Base-by-base conservation (phyloP, 2,888 invertebrate genomes). In the Leucoma salicis region DNA sequence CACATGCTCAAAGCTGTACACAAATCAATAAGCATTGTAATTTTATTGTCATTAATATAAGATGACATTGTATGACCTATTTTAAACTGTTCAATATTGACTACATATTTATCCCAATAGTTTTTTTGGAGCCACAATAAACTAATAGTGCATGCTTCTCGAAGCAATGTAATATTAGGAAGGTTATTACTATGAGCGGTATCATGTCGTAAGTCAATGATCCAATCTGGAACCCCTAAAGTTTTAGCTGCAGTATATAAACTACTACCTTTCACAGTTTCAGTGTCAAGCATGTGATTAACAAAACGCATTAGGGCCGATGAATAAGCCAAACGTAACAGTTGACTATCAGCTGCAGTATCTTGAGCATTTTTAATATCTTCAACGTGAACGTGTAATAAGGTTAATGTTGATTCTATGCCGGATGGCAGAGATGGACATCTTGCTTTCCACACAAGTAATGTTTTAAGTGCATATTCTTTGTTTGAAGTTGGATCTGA, bases 181-280 rank as follows among this genome's bases (percentile, higher is more conserved):
- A 95, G 75, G 47, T 90, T 90, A 51, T 92, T 90, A 39, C 92
- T 92, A 71, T 97, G 96, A 16, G 96, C 94, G 27, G 94, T 92
- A 51, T 95, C 93, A 72, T 97, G 96, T 38, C 96, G 90, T 37
- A 96, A 74, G 53, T 94, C 92, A 4, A 96, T 93, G 42, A 97
- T 90, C 95, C 96, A 96, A 46, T 93, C 92, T 0, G 96, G 96
- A 28, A 96, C 91, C 29, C 92, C 93, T 43, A 93, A 78, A 73
- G 92, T 90, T 49, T 88, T 89, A 0, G 93, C 94, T 21, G 92
- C 92, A 62, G 88, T 82, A 46, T 84, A 87, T 46, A 92, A 88
- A 56, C 92, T 82, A 3, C 83, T 82, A 12, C 90, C 89, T 64
- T 90, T 91, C 0, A 82, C 83, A 31, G 89, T 84, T 49, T 90